Evolutionary conservation across 2,113 vertebrate genomes (phyloP), one percentile per base, ranked within the genome.

Genomic region (Saguinus midas): DNA sequence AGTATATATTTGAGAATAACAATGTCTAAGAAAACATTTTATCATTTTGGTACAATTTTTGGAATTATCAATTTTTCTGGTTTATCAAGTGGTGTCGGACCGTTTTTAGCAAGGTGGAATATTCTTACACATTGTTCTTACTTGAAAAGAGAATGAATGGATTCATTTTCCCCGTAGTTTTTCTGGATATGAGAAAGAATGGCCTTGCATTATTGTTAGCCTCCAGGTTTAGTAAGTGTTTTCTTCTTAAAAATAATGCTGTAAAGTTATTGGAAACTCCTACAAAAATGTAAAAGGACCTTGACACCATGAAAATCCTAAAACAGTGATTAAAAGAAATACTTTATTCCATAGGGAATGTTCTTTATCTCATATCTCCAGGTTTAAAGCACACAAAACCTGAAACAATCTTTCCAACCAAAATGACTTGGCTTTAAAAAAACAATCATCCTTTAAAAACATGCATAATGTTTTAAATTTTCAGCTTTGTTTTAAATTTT

Each of bases 311-410:
- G 21, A 25, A 96, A 93, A 95, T 55, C 8, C 90, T 48, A 85
- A 85, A 3, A 87, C 0, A 0, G 43, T 73, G 72, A 86, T 91
- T 8, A 25, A 64, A 78, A 91, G 61, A 50, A 93, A 92, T 21
- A 20, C 3, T 35, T 96, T 64, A 85, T 93, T 82, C 76, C 75
- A 61, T 58, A 90, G 78, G 72, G 84, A 89, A 83, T 92, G 50
- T 18, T 94, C 73, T 96, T 90, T 96, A 84, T 90, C 80, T 94
- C 95, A 90, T 94, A 94, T 96, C 64, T 96, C 52, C 50, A 79
- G 66, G 66, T 57, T 95, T 76, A 95, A 95, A 96, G 48, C 81
- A 79, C 40, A 82, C 18, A 96, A 96, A 97, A 57, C 23, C 32
- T 21, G 3, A 96, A 97, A 84, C 35, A 70, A 37, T 92, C 57